Conservation (phyloP, 2,888 invertebrate genomes). For the Chloromyia formosa region DNA sequence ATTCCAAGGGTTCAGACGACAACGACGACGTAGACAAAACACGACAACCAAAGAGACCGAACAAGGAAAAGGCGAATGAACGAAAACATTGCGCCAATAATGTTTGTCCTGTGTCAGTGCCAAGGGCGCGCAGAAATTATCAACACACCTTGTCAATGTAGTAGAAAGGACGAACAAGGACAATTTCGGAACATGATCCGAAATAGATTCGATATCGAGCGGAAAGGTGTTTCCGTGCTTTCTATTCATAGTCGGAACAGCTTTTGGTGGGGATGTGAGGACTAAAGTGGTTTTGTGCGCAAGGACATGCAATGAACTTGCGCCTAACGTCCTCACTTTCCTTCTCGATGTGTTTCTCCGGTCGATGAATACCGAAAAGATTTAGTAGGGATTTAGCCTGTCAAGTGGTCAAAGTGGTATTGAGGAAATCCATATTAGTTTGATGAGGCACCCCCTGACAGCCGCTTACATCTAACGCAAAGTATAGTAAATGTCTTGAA, state of each 20-base stretch:
- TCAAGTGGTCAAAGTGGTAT: conserved; percentile 8
- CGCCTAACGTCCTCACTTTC: conserved; percentile 5
- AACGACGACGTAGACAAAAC: conserved; percentile 17
- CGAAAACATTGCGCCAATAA: conserved; percentile 22
- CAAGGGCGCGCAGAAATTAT: conserved; percentile 41
- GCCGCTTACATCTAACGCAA: too few relatives aligned
- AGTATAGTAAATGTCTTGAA: too few relatives aligned
- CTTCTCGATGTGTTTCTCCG: neutral
- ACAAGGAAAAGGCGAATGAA: neutral
- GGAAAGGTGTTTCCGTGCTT: neutral
- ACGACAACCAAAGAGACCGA: neutral
- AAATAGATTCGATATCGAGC: conserved; percentile 34
- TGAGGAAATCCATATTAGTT: neutral
- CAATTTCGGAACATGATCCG: conserved; percentile 14
- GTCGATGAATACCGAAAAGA: conserved; percentile 18
- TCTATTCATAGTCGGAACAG: conserved; percentile 13
- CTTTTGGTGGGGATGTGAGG: neutral
- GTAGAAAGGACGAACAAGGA: conserved; percentile 31
- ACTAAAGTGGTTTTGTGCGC: conserved; percentile 19
- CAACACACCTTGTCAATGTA: neutral
- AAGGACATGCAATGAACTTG: conserved; percentile 34
- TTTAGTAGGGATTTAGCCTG: conserved; percentile 22
- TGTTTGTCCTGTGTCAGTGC: conserved; percentile 27
- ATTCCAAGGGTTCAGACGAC: conserved; percentile 9
- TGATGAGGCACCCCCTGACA: too few relatives aligned